Conservation (phyloP, 2,797 vertebrate species). For the Cirrhinus molitorella region DNA sequence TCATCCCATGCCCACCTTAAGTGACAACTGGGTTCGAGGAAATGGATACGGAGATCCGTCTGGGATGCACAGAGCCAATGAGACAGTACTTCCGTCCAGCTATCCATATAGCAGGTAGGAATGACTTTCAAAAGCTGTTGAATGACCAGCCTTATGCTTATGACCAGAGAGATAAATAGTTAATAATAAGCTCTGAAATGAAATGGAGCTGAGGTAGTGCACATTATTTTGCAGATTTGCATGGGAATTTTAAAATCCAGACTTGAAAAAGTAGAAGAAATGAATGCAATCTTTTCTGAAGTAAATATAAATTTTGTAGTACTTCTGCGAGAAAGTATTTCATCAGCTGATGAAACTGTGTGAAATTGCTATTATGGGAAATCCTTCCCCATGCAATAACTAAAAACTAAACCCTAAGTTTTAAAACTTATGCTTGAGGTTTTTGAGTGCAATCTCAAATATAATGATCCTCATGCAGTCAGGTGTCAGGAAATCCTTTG, state of each 20-base stretch:
- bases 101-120: conserved; percentile 91
- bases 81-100: conserved; percentile 79
- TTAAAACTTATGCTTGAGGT: no score
- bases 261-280: no score
- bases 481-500: neutral
- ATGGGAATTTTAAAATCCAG: no score
- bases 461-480: neutral
- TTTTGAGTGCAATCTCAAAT: neutral
- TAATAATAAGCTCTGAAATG: neutral
- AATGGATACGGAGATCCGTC: conserved; percentile 83
- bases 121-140: neutral
- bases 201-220: neutral
- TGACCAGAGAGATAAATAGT: neutral
- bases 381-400: neutral
- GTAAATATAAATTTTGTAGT: neutral
- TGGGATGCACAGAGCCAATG: conserved; percentile 76
- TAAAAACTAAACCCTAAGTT: neutral
- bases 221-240: neutral
- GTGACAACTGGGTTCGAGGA: conserved; percentile 87
- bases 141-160: neutral
- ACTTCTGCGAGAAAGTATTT: neutral
- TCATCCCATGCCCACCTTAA: conserved; percentile 77
- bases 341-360: neutral
- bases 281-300: neutral
- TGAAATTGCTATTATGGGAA: neutral